Base-by-base conservation (phyloP, 2,888 invertebrate genomes). In the Drosophila greeni region DNA sequence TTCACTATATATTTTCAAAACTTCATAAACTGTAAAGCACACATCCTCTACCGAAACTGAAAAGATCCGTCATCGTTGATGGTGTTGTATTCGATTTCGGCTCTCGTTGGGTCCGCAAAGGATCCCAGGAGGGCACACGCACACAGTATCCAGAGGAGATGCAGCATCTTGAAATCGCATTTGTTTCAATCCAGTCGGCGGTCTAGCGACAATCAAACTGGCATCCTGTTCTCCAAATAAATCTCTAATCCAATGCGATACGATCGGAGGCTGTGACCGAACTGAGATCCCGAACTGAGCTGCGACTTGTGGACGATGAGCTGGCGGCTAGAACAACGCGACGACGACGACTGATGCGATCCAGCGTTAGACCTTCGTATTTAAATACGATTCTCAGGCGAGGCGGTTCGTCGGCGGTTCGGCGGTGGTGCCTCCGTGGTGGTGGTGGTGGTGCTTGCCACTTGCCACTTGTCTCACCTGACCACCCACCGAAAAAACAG, bases 31-130 rank as follows among this genome's bases (percentile, higher is more conserved):
- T 7, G 23, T 29, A 16, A 23, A 20, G 16, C 43, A 59, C 33
- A 24, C 12, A 29, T 59, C 23, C 20, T n/a, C 69, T 89, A 92
- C 92, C 94, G 94, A 87, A 94, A 94, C 86, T 93, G 92, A 82
- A 92, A 95, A 20, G 94, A 93, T 85, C 94, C 94, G 89, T 94
- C 94, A 29, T 91, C 90, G 73, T 93, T 92, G 37, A 93, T 90
- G 61, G 91, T 90, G 79, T 93, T 93, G 79, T 92, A 93, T 66
- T 92, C 92, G 61, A 87, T 87, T 51, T 87, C 88, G 59, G 84
- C 77, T 34, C 64, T 51, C 40, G 64, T 74, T 54, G 72, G 66
- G 51, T 53, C 29, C 20, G 16, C 47, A 40, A 51, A 20, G 33
- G 43, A 52, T 43, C 70, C 72, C 57, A 75, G 8, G 5, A 68